Base-by-base conservation (phyloP, 2,888 invertebrate genomes). In the Branchellion lobata region DNA sequence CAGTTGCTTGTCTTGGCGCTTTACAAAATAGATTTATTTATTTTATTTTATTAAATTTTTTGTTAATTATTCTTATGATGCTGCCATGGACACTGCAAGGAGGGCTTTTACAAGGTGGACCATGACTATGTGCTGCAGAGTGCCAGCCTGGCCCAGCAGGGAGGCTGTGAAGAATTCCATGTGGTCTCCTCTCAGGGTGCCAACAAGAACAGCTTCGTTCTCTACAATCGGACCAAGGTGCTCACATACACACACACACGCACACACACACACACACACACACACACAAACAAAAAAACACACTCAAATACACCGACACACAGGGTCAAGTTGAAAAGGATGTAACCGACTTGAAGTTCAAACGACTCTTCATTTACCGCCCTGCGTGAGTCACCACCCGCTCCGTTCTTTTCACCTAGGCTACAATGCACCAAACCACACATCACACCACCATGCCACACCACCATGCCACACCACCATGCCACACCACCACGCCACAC, bases 71-170 rank as follows among this genome's bases (percentile, higher is more conserved):
- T n/a, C n/a, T n/a, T n/a, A n/a, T n/a, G n/a, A n/a, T n/a, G n/a
- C n/a, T n/a, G n/a, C n/a, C n/a, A n/a, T n/a, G n/a, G n/a, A n/a
- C n/a, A n/a, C n/a, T n/a, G n/a, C 0, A 82, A 88, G 88, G 86
- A 87, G 74, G 88, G 88, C 1, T 90, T 90, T 84, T 85, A 87
- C 78, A 81, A 82, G 75, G 83, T 83, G 21, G 90, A 90, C 83
- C 88, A 89, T 84, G 90, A 90, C 82, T 90, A 90, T 84, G 88
- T 90, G 8, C 83, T 89, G 72, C 85, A 86, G 34, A 81, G 88
- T 1, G 90, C 89, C 1, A 86, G 88, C 79, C 69, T 88, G 18
- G 89, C 90, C 0, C 88, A 88, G 82, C 85, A 85, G 36, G 85
- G 84, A 27, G 89, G 89, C 1, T 87, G 87, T 81, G 85, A 87